Base-by-base conservation (phyloP, 2,888 invertebrate genomes). In the Liposcelis brunnea region DNA sequence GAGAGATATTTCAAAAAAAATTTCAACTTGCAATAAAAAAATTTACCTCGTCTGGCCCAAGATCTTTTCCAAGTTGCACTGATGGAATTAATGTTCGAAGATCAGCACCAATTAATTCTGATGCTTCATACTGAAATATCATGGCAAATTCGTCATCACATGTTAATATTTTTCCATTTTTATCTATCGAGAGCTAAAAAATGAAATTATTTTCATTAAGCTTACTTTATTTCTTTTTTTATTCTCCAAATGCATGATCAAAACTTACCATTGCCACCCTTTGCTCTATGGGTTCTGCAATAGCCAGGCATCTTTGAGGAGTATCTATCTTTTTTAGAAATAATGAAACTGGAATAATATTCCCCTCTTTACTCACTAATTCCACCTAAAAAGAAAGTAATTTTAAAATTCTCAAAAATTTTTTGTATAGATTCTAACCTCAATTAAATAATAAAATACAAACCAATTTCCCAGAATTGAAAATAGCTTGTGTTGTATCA, bases 241-340 rank as follows among this genome's bases (percentile, higher is more conserved):
- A 10, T n/a, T 11, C 15, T 35, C 6, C 4, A 35, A 16, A 16
- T 35, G 16, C 32, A 35, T 35, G 10, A 33, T 57, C 31, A 53
- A 36, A 19, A 48, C 61, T 63, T 52, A 75, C 71, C 55, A 66
- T 61, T 50, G 72, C 72, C 55, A 67, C 71, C 50, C 69, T 71
- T 51, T 74, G 68, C 55, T 71, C 73, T 15, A 78, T 77, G 0
- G 77, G 76, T 55, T 78, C 77, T 31, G 77, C 76, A 16, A 69
- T 67, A 6, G 76, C 75, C 46, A 78, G 62, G 54, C 76, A 76
- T 1, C 76, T 69, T 0, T 71, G 67, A 47, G 70, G 71, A 44
- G 58, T 64, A 52, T 72, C 72, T 49, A 72, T 57, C 52, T 72
- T 72, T 19, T 71, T 59, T 44, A 77, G 70, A 77, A 77, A 78